Evolutionary conservation across 2,113 vertebrate species (phyloP).

Genomic region (Barbus barbus): DNA sequence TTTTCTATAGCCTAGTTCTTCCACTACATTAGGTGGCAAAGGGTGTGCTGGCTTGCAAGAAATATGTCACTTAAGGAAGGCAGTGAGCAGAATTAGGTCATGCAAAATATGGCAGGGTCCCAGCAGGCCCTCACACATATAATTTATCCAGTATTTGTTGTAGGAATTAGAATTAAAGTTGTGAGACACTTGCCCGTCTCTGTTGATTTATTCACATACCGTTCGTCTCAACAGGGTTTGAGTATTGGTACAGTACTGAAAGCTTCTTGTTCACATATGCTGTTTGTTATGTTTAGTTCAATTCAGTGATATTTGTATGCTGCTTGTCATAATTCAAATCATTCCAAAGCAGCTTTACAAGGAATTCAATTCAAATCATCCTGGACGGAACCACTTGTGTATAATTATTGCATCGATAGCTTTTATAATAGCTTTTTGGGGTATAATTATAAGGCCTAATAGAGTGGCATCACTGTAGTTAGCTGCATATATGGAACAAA

Average conservation of each 20-base stretch:
- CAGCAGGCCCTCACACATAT: conserved; percentile 55
- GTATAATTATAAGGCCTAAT: conserved; percentile 1
- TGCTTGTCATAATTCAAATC: neutral
- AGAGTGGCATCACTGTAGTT: neutral
- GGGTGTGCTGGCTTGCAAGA: conserved; percentile 42
- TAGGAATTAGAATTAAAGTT: conserved; percentile 73
- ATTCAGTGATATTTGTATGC: neutral
- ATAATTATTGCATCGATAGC: conserved; percentile 23
- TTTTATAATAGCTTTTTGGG: conserved; percentile 2
- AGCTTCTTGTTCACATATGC: neutral
- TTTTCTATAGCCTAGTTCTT: conserved; percentile 44
- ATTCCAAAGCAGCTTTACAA: neutral
- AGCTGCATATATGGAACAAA: neutral
- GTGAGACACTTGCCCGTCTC: conserved; percentile 75
- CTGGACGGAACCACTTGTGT: conserved; percentile 6
- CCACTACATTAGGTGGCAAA: conserved; percentile 51
- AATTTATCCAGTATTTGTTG: conserved; percentile 74
- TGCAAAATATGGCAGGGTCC: conserved; percentile 69
- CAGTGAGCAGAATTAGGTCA: conserved; percentile 72
- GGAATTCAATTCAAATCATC: conserved; percentile 38
- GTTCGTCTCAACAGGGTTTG: neutral
- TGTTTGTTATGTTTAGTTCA: conserved; percentile 1
- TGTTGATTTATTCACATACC: conserved; percentile 66
- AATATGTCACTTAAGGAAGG: conserved; percentile 65
- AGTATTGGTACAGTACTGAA: neutral